Evolutionary conservation across 2,888 invertebrate genomes (phyloP).

Genomic region (Cerastis leucographa): DNA sequence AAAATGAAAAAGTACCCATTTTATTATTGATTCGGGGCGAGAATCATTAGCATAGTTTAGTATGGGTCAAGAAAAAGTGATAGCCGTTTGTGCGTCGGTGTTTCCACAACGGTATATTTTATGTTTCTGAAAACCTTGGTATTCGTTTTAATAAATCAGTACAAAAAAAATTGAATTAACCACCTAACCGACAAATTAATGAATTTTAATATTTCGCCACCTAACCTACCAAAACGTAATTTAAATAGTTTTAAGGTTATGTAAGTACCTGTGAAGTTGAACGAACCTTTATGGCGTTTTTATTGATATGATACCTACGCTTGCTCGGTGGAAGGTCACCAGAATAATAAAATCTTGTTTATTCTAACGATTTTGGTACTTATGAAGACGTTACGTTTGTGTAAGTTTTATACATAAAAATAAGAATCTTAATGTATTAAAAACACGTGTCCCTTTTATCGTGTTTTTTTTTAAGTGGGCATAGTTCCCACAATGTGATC

Average conservation of each 20-base stretch:
- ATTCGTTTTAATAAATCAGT: too few species aligned
- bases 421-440: neutral
- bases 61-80: too few species aligned
- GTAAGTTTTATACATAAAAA: neutral
- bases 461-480: too few species aligned
- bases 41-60: too few species aligned
- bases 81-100: too few species aligned
- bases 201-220: neutral
- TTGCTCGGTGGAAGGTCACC: slow-evolving; percentile 20
- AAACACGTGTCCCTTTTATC: too few species aligned
- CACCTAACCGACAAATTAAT: neutral
- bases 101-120: too few species aligned
- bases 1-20: too few species aligned
- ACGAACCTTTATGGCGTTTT: slow-evolving; percentile 21
- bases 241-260: slow-evolving; percentile 5
- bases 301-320: slow-evolving; percentile 16
- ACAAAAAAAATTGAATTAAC: too few species aligned
- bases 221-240: neutral
- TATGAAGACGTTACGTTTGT: neutral
- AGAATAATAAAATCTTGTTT: slow-evolving; percentile 40
- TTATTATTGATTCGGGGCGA: too few species aligned
- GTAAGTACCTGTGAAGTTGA: slow-evolving; percentile 12
- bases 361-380: slow-evolving; percentile 7
- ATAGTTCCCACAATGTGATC: too few species aligned
- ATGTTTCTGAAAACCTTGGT: too few species aligned